Evolutionary conservation across 2,797 vertebrate species (phyloP), one percentile per base, ranked within the genome.

Genomic region (Chromis chromis): DNA sequence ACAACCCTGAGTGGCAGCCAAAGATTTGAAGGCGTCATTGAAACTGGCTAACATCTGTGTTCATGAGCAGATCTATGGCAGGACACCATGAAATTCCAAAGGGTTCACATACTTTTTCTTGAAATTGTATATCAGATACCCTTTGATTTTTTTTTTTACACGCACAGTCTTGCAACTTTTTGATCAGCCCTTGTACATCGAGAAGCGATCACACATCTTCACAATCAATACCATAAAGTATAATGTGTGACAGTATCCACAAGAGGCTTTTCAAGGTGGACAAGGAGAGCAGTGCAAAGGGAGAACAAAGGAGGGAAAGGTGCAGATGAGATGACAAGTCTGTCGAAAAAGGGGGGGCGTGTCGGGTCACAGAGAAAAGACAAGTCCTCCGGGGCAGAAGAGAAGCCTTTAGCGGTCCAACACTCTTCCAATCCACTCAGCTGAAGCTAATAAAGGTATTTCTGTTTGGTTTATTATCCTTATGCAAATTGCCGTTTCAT

Each of bases 291-390:
- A 17, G 52, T 24, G 53, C 0, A 71, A 1, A 13, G 59, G 40
- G 25, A 58, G 25, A 74, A 71, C 22, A 36, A 70, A 59, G 13
- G n/a, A 54, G 65, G 10, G 17, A 22, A 52, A 66, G 27, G n/a
- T 54, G 40, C 25, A 54, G 13, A 27, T 54, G n/a, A 36, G 62
- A 36, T 16, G 54, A 56, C 17, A 42, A 44, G 52, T 36, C 33
- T 58, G 19, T 31, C 8, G 25, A 54, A 6, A 21, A 21, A 63
- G 44, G 61, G 44, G n/a, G 50, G 44, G 25, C 10, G 9, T 36
- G 10, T 36, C 7, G 9, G 46, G 28, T 48, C 0, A 55, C 14
- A 33, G 12, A 25, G n/a, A 40, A 31, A n/a, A 13, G 22, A 62
- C 19, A 36, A 52, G 46, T 21, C 13, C 9, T 58, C 11, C 6